Base-by-base conservation (phyloP, 2,113 vertebrate genomes). In the Megalops atlanticus region DNA sequence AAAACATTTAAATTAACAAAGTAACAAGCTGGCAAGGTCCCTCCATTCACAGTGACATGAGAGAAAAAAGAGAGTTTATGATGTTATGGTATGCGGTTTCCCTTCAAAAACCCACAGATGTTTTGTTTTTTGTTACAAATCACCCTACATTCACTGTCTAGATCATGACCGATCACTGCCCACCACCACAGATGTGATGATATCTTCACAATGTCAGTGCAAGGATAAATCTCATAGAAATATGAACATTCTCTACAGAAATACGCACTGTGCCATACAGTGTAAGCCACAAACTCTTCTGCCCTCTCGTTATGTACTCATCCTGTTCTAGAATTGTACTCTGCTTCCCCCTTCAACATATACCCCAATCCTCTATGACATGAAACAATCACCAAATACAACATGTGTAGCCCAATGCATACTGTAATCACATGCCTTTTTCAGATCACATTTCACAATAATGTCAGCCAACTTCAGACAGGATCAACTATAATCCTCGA, bases 241-340 rank as follows among this genome's bases (percentile, higher is more conserved):
- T 64, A 64, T 64, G 27, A 58, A 64, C n/a, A n/a, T n/a, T n/a
- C n/a, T n/a, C n/a, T 64, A 64, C 58, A n/a, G 58, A n/a, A 52
- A 52, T 18, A 2, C 21, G 16, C 49, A 16, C 14, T 18, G 21
- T 18, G 49, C 16, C 4, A 6, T n/a, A 64, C 1, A 31, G 31
- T 27, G 2, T 10, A 64, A 27, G 31, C n/a, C 31, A 31, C 1
- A 45, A 8, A 31, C 58, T 27, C 58, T 4, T n/a, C n/a, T 15
- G 31, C 58, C 12, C 24, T 64, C 24, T 31, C 58, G 12, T 31
- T 31, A 24, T 27, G 58, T 31, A 31, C 12, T 64, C 7, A 64
- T 64, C 58, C n/a, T 31, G 8, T 11, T 24, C n/a, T 6, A 58
- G n/a, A n/a, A n/a, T n/a, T n/a, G n/a, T n/a, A 18, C 52, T 7